Conservation (phyloP, 1,140 invertebrate species). For the Teleogryllus occipitalis region DNA sequence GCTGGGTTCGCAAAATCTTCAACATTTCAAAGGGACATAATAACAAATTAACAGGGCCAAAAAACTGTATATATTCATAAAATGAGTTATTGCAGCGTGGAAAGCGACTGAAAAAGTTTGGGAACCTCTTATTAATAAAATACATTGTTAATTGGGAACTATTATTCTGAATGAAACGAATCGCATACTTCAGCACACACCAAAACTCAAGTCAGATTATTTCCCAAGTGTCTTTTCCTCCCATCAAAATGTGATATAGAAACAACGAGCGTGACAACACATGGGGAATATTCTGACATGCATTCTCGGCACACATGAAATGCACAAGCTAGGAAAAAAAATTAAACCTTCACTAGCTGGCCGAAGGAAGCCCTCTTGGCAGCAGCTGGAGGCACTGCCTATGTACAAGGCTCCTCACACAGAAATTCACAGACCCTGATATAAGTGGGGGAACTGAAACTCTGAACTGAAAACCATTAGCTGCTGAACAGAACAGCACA, state of each 20-base stretch:
- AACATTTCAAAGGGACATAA: too few species aligned
- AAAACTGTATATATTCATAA: too few species aligned
- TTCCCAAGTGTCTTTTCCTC: not conserved
- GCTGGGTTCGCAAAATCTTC: too few species aligned
- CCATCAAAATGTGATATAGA: too few species aligned
- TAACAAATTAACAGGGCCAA: too few species aligned
- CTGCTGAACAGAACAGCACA: not conserved
- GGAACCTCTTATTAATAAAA: too few species aligned
- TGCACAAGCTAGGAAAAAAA: not conserved
- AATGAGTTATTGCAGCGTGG: too few species aligned
- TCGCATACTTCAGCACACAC: not conserved
- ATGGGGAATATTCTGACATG: too few species aligned
- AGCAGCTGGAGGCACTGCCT: not conserved
- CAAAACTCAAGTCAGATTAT: not conserved
- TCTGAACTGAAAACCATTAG: not conserved
- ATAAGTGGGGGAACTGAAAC: not conserved
- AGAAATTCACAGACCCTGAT: not conserved
- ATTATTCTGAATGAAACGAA: too few species aligned
- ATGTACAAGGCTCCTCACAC: not conserved
- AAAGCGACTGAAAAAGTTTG: too few species aligned
- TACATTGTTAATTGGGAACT: too few species aligned
- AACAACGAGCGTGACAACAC: too few species aligned
- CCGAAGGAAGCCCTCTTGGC: not conserved
- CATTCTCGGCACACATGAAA: not conserved
- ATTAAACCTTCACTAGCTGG: not conserved